phyloP scores from a whole-genome alignment of 2,888 invertebrate species.

The Ectobius pallidus region DNA sequence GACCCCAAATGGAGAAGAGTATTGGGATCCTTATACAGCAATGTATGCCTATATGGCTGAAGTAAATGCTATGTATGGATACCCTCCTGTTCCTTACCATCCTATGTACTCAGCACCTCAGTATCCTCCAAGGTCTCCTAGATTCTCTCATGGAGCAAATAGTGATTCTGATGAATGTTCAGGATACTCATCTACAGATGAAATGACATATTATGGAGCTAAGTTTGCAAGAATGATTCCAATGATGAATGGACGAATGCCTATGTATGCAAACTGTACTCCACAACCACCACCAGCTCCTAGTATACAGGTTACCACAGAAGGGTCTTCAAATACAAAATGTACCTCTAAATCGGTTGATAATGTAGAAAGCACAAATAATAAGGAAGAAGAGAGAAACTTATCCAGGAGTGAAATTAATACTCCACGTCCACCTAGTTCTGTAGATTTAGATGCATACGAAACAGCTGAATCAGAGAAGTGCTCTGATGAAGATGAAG shows the following conservation, averaged over 20 bases:
- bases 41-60: constrained; percentile 49
- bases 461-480: constrained; percentile 31
- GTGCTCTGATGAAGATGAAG: constrained; percentile 32
- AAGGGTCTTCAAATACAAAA: constrained; percentile 12
- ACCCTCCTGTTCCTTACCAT: constrained; percentile 38
- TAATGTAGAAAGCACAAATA: neutral
- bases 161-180: constrained; percentile 45
- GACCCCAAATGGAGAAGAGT: constrained; percentile 45
- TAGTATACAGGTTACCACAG: constrained; percentile 53
- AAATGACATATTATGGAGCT: constrained; percentile 52
- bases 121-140: constrained; percentile 45
- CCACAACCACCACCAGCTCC: constrained; percentile 44
- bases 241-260: constrained; percentile 30
- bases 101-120: constrained; percentile 46
- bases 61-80: constrained; percentile 47
- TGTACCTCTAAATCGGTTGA: neutral
- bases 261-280: neutral
- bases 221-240: constrained; percentile 31
- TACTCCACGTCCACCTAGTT: constrained; percentile 5
- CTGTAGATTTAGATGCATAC: constrained; percentile 21
- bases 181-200: constrained; percentile 57
- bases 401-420: neutral
- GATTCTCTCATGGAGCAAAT: constrained; percentile 44
- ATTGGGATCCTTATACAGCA: constrained; percentile 48
- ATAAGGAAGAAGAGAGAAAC: neutral